Conservation (phyloP, 2,888 invertebrate genomes). For the Erebia epiphron region DNA sequence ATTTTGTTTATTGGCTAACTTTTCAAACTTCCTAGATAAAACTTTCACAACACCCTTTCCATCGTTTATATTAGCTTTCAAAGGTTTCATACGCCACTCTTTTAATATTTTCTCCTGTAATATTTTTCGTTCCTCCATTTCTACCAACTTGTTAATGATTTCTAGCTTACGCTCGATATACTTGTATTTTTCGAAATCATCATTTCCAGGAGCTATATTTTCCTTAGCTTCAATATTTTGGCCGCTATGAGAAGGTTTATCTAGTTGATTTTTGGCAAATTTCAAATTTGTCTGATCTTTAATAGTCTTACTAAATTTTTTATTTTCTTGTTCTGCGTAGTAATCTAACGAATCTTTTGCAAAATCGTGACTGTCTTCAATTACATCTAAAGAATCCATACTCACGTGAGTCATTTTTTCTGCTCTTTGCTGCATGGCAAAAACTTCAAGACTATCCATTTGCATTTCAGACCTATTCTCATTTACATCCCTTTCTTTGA, state of each 20-base stretch:
- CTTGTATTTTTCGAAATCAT: constrained; percentile 84
- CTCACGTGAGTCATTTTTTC: constrained; percentile 74
- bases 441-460: constrained; percentile 84
- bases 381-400: constrained; percentile 78
- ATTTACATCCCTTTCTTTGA: constrained; percentile 83
- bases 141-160: constrained; percentile 87
- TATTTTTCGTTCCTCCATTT: constrained; percentile 86
- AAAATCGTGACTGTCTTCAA: constrained; percentile 69
- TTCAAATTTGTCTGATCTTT: constrained; percentile 67
- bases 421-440: constrained; percentile 68
- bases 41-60: constrained; percentile 86
- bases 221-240: constrained; percentile 62
- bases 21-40: constrained; percentile 88
- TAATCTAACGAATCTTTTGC: constrained; percentile 78
- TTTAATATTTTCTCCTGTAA: constrained; percentile 84
- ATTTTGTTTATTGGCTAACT: constrained; percentile 82
- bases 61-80: constrained; percentile 84
- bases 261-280: constrained; percentile 57
- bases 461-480: constrained; percentile 84
- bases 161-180: constrained; percentile 87
- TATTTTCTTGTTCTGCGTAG: constrained; percentile 74
- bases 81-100: constrained; percentile 84
- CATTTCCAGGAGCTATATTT: constrained; percentile 67
- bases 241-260: constrained; percentile 56
- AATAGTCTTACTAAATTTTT: constrained; percentile 56